Base-by-base conservation (phyloP, 2,888 invertebrate species). In the Drosophila setosimentum region DNA sequence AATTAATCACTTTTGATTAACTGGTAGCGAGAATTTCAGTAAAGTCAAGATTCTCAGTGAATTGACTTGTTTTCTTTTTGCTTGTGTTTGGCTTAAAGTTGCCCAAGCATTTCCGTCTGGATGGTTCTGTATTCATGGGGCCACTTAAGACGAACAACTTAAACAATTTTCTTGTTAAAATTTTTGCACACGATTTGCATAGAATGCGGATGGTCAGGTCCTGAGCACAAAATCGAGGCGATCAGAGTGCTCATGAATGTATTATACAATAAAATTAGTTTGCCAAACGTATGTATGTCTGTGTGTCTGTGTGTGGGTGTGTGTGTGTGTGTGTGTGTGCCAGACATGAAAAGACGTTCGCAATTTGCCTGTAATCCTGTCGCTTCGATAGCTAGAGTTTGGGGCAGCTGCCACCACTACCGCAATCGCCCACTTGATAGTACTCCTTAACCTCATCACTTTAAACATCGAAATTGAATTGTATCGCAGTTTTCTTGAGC, bases 201-300 rank as follows among this genome's bases (percentile, higher is more conserved):
- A 50, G 57, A 18, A 42, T 49, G 48, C 24, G 13, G 4, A 21
- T 53, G 49, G n/a, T 62, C 37, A 57, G 57, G 42, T 60, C 21
- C 51, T 53, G 60, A 33, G 27, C 54, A 50, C 40, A 49, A 32
- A 29, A 33, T 27, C 49, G 57, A 40, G 75, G 58, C 63, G 59
- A 64, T 78, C 82, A 57, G 70, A 74, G 64, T 60, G 70, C 68
- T 73, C 76, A 69, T 74, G 89, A 87, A 83, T 87, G 87, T 87
- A 89, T 78, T 83, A 58, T 67, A 68, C 85, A 87, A 86, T 88
- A 83, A 90, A 90, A 87, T 90, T 83, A 90, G 90, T 77, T 88
- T 74, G 68, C 75, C 62, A 21, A 57, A 54, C 54, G 65, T 48
- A 30, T 66, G 59, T 63, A 24, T 59, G 42, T 37, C 21, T 63